Percentiles rank a stretch among this genome's conserved stretches.
These are phyloP conservation scores for Notolepis coatsorum DNA, from an alignment of 2,797 vertebrate species.

Conservation along the genomic window DNA sequence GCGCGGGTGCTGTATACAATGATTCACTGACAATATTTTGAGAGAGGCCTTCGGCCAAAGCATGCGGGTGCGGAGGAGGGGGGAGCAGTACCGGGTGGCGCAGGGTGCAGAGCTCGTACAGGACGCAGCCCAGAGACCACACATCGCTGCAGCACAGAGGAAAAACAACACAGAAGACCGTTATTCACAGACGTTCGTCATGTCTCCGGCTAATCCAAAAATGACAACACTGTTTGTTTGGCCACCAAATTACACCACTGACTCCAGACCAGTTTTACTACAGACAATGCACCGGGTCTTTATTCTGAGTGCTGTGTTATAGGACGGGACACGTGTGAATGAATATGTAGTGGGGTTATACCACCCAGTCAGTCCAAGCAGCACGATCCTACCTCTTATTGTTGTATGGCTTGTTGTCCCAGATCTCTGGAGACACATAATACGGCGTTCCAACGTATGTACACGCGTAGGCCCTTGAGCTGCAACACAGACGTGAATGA, in stretches of 20 bases:
- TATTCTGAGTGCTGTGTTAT: no score
- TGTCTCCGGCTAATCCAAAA: constrained; percentile 7
- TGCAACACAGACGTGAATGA: constrained; percentile 48
- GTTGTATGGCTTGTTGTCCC: constrained; percentile 95
- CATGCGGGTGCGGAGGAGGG: not conserved
- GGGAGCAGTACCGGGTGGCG: constrained; percentile 86
- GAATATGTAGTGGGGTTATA: no score
- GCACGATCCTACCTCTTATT: constrained; percentile 90
- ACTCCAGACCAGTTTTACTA: not conserved
- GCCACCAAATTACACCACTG: no score
- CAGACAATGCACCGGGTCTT: not conserved
- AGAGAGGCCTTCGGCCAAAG: constrained; percentile 17
- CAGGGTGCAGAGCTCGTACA: constrained; percentile 94
- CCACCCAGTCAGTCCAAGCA: not conserved
- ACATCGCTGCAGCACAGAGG: constrained; percentile 87
- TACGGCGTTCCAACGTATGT: constrained; percentile 94
- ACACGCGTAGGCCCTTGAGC: constrained; percentile 86
- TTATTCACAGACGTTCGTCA: constrained; percentile 55
- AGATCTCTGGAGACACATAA: constrained; percentile 95
- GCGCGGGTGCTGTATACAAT: constrained; percentile 5
- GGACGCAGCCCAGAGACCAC: constrained; percentile 94
- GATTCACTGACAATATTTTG: constrained; percentile 24
- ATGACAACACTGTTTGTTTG: no score
- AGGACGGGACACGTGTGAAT: no score
- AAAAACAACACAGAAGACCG: constrained; percentile 12